Evolutionary conservation across 1,140 invertebrate species (phyloP), one percentile per base, ranked within the genome.

Genomic region (Ganaspis sp.): DNA sequence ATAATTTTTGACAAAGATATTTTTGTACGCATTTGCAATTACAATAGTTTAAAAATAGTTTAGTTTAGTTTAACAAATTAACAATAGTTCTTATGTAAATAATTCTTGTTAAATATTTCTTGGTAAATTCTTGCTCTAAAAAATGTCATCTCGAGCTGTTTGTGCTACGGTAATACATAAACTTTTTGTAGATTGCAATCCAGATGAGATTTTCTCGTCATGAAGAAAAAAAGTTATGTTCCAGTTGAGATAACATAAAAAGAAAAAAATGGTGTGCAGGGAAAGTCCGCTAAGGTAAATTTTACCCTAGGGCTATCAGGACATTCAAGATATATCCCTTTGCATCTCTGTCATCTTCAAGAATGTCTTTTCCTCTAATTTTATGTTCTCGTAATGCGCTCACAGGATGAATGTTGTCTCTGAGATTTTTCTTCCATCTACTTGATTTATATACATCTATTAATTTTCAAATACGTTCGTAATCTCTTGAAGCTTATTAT

Each of bases 151-250:
- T n/a, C n/a, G 0, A 6, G 45, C 45, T 49, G n/a, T 19, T 17
- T n/a, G 45, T 17, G 19, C n/a, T 49, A 49, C 15, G 17, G 4
- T 49, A 49, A 17, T n/a, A 49, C 45, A 49, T 49, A 19, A 49
- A n/a, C 6, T 49, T 49, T 49, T 49, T 19, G 8, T 17, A 17
- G 45, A 49, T 49, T 49, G 17, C 45, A 49, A 34, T n/a, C 45
- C 45, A 49, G 45, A 49, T 17, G 45, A 49, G 45, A 49, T 49
- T 49, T 49, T 49, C 45, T 49, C 45, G 8, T 49, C 45, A 49
- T n/a, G 0, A 17, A n/a, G 45, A 49, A 49, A 49, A 49, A 49
- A 49, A 49, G 45, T 49, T 49, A 6, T 49, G n/a, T 49, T 17
- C 45, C 19, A 17, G 19, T n/a, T 49, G n/a, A 49, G 45, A 49